Evolutionary conservation across 2,113 vertebrate genomes (phyloP).

Genomic region (Hemibagrus wyckioides): DNA sequence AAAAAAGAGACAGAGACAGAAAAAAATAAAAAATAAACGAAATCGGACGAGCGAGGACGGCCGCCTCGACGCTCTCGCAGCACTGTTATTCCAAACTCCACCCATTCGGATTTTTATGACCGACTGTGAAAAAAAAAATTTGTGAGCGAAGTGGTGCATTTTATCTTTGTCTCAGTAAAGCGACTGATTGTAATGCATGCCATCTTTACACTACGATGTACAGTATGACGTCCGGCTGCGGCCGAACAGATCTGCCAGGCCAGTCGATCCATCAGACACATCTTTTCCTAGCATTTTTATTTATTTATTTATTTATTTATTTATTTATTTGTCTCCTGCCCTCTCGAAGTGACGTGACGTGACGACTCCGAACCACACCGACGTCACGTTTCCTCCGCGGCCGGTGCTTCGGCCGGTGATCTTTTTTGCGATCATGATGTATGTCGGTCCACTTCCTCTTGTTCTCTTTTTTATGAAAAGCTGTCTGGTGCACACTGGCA

Average conservation of each 20-base stretch:
- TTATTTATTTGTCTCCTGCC: background rate
- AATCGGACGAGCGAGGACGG: constrained; percentile 56
- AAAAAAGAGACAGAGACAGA: constrained; percentile 50
- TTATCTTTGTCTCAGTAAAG: constrained; percentile 67
- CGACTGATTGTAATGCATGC: constrained; percentile 78
- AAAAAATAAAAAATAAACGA: constrained; percentile 62
- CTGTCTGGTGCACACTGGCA: constrained; percentile 83
- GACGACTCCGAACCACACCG: background rate
- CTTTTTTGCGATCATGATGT: constrained; percentile 68
- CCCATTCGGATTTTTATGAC: constrained; percentile 61
- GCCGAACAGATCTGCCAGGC: constrained; percentile 60
- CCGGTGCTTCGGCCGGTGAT: constrained; percentile 68
- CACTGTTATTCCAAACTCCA: constrained; percentile 58
- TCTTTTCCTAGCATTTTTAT: constrained; percentile 30
- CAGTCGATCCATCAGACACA: constrained; percentile 61
- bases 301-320: background rate
- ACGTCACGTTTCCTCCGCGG: constrained; percentile 54
- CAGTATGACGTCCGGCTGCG: constrained; percentile 57
- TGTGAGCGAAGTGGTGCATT: constrained; percentile 61
- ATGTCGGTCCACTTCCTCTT: constrained; percentile 71
- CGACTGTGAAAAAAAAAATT: constrained; percentile 57
- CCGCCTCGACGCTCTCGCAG: constrained; percentile 53
- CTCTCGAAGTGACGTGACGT: constrained; percentile 29
- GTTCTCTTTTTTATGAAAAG: constrained; percentile 75
- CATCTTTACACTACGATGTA: constrained; percentile 66